A percentile compares a stretch with the other conserved stretches of the same genome.
Evolutionary conservation across 2,888 invertebrate genomes (phyloP).

Genomic region (Pocota personata): DNA sequence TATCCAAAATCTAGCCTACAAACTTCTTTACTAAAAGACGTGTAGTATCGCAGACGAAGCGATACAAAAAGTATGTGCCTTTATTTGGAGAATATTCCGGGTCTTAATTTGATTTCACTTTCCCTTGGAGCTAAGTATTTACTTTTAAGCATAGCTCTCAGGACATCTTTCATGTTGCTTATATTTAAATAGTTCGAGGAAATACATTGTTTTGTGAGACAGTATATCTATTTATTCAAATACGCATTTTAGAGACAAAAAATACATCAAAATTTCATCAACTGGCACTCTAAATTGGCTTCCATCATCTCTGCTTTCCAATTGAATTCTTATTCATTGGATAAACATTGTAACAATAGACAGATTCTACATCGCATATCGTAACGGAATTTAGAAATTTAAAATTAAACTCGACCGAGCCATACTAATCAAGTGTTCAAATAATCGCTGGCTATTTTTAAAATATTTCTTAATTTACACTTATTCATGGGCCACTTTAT

Average conservation of each 20-base stretch:
- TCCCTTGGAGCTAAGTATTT: too few relatives aligned
- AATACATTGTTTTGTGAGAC: too few relatives aligned
- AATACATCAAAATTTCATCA: not conserved
- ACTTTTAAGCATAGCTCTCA: too few relatives aligned
- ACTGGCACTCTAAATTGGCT: not conserved
- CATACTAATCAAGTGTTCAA: constrained; percentile 11
- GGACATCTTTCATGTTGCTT: too few relatives aligned
- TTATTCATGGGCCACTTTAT: not conserved
- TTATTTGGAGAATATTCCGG: too few relatives aligned
- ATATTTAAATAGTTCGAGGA: too few relatives aligned
- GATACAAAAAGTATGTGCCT: too few relatives aligned
- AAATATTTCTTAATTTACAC: constrained; percentile 18
- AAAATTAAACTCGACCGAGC: not conserved
- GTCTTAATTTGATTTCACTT: too few relatives aligned
- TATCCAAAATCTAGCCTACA: too few relatives aligned
- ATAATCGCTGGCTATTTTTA: not conserved
- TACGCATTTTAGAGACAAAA: not conserved
- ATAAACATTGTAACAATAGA: not conserved
- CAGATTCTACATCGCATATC: not conserved
- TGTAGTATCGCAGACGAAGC: too few relatives aligned
- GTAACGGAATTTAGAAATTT: not conserved
- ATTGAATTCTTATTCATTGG: not conserved
- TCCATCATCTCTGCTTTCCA: not conserved
- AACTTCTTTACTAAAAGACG: too few relatives aligned
- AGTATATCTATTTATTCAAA: too few relatives aligned